Percentiles rank a stretch among this genome's conserved stretches.
These are phyloP conservation scores for Kuschelorhynchus macadamiae DNA, from an alignment of 2,888 invertebrate species.

Conservation along the genomic window DNA sequence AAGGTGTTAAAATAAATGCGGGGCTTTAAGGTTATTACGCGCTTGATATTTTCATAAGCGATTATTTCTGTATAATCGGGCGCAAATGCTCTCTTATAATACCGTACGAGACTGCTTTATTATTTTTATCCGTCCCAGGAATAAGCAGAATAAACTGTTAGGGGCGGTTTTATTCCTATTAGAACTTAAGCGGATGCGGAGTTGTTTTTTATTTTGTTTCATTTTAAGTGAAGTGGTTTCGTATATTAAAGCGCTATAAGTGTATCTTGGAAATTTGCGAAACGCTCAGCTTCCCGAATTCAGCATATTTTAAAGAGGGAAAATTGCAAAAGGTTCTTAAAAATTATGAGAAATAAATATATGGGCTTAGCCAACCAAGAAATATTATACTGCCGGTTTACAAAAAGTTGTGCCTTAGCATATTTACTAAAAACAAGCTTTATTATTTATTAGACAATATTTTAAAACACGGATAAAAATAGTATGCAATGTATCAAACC, in stretches of 20 bases:
- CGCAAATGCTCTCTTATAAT: conserved; percentile 64
- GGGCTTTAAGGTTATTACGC: conserved; percentile 59
- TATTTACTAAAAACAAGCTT: no score
- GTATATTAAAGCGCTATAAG: conserved; percentile 47
- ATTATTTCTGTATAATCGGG: conserved; percentile 66
- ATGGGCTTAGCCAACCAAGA: not conserved
- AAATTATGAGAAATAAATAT: not conserved
- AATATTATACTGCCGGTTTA: no score
- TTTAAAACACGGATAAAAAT: no score
- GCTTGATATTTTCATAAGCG: conserved; percentile 66
- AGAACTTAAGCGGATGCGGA: conserved; percentile 47
- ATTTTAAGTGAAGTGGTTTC: conserved; percentile 40
- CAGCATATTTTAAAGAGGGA: conserved; percentile 27
- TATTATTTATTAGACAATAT: no score
- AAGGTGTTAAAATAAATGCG: conserved; percentile 45
- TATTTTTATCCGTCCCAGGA: conserved; percentile 62
- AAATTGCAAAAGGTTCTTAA: conserved; percentile 15
- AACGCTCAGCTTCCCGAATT: conserved; percentile 29
- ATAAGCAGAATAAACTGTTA: conserved; percentile 48
- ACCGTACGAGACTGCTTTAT: conserved; percentile 66
- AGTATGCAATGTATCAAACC: no score
- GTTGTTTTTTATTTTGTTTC: conserved; percentile 47
- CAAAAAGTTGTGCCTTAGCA: no score
- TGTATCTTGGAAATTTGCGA: conserved; percentile 39
- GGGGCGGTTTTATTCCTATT: conserved; percentile 49